Base-by-base conservation (phyloP, 2,888 invertebrate genomes). In the Endomychus coccineus region DNA sequence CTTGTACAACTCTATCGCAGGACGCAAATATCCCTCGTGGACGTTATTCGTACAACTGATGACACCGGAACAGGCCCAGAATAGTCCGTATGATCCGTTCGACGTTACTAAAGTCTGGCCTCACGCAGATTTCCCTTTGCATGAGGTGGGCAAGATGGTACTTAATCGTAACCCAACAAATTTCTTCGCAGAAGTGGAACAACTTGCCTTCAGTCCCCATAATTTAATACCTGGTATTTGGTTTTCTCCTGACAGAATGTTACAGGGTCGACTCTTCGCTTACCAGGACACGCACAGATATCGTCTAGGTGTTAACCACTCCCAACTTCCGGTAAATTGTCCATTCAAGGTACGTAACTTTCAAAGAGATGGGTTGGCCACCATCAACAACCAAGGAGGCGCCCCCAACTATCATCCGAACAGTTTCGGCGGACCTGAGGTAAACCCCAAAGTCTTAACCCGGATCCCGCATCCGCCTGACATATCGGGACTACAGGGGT, bases 351-450 rank as follows among this genome's bases (percentile, higher is more conserved):
- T 75, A 2, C 62, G 68, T 21, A 88, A 91, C 62, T 91, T 86
- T 59, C 88, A 91, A 66, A 77, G 94, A 15, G 92, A 94, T 61
- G 95, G 94, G 0, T 73, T 78, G 1, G 80, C 80, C 71, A 70
- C 74, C 24, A 72, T 78, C 17, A 77, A 75, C 50, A 91, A 89
- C 63, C 89, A 90, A 66, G 79, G 77, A 4, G 86, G 83, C 13
- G 81, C 84, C 2, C 94, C 95, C 2, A 95, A 94, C 66, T 96
- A 95, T 63, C 90, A 77, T 69, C 95, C 95, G 1, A 96, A 96
- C 69, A 90, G 89, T 40, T 96, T 94, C 68, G 73, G 76, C 40
- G 95, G 94, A 0, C 91, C 92, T 0, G 75, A 79, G 45, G 75
- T 76, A 40, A 74, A 77, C 50, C 74, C 77, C 1, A 17, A 36